Conservation (phyloP, 2,888 invertebrate species). For the Dexiosoma caninum region DNA sequence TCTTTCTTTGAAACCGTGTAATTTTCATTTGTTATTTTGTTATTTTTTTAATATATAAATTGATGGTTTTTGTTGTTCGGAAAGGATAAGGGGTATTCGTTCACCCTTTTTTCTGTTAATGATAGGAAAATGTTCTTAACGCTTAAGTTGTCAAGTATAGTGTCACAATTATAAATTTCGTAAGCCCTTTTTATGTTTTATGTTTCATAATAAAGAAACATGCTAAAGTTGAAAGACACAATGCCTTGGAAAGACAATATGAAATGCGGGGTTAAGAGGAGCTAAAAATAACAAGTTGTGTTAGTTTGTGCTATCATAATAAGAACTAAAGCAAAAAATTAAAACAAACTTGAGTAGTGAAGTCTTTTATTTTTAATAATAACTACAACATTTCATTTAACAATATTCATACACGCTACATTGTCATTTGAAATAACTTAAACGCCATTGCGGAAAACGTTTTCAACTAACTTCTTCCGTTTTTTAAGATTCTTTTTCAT, state of each 20-base stretch:
- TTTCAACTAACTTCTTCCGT: conserved; percentile 61
- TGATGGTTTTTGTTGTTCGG: too few relatives aligned
- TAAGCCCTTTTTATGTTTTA: not conserved
- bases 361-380: not conserved
- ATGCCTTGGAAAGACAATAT: not conserved
- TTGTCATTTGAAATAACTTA: conserved; percentile 76
- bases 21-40: too few relatives aligned
- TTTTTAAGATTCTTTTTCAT: conserved; percentile 30
- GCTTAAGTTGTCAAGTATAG: conserved; percentile 27
- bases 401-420: conserved; percentile 72
- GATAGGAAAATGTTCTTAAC: conserved; percentile 19
- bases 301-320: conserved; percentile 51
- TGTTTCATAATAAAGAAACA: conserved; percentile 18
- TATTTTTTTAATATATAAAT: too few relatives aligned
- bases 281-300: not conserved
- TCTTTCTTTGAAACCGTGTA: too few relatives aligned
- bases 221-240: conserved; percentile 45
- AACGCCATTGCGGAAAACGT: conserved; percentile 66
- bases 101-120: not conserved
- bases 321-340: not conserved
- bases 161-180: conserved; percentile 55
- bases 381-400: conserved; percentile 56
- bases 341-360: conserved; percentile 17
- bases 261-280: not conserved
- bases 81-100: too few relatives aligned